Base-by-base conservation (phyloP, 2,797 vertebrate species). In the Poeciliopsis presidionis region DNA sequence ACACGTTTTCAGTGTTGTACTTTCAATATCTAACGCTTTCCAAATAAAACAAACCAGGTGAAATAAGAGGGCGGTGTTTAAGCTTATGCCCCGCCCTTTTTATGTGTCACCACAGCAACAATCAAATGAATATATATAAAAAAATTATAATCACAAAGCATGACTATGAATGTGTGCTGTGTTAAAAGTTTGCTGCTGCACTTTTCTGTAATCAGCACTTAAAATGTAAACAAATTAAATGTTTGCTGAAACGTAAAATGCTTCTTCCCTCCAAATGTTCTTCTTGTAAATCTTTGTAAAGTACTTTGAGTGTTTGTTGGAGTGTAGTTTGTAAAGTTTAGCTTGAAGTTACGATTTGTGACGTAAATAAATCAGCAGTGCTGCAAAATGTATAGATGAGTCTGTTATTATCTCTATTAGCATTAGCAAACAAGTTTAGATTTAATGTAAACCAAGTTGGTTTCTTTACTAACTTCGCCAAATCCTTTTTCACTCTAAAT, bases 231-330 rank as follows among this genome's bases (percentile, higher is more conserved):
- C 69, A 75, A 74, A 53, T 30, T 12, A 3, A 39, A 72, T 36
- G 47, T 28, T 73, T 5, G 73, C 49, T 13, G 63, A 41, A 55
- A 53, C 14, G 39, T 8, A 30, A 12, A 71, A 22, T n/a, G 16
- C 72, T 36, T 76, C 28, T 78, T 51, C 80, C 63, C 36, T 67
- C 20, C 20, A 67, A 65, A 9, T 20, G 30, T 63, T 63, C 78
- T 82, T 47, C 49, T 81, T 81, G 82, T 82, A 83, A 89, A 82
- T 49, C 67, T 70, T 36, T 90, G 81, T 88, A 77, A 85, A 87
- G 55, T 73, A 82, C 85, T 22, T 5, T 39, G 57, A 72, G 20
- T 41, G 47, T 86, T 76, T 65, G 61, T 30, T 53, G 57, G 16
- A 39, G 2, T 79, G 78, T 74, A 79, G 61, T 69, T 72, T 80